Evolutionary conservation across 2,113 vertebrate species (phyloP).

Genomic region (Cyprinus carpio): DNA sequence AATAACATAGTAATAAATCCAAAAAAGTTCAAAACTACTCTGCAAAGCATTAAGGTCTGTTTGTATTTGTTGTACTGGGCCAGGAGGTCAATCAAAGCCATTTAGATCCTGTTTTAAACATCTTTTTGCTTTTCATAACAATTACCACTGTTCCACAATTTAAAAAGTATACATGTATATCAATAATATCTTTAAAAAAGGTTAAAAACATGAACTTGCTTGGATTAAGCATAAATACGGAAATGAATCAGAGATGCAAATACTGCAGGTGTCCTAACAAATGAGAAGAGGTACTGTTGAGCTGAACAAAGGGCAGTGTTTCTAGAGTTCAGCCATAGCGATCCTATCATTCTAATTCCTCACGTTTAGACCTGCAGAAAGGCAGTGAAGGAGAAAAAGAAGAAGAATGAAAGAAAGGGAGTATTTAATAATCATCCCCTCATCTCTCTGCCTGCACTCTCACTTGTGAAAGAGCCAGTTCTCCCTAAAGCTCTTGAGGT

Average conservation of each 20-base stretch:
- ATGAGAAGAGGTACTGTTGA: conserved; percentile 2
- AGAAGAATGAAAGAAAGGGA: conserved; percentile 20
- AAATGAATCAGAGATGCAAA: conserved; percentile 3
- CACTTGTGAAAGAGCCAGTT: conserved; percentile 69
- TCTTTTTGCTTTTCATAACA: too few relatives aligned
- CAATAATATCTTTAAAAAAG: too few relatives aligned
- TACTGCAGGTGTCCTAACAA: neutral
- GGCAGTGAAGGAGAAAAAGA: conserved; percentile 1
- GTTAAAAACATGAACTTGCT: neutral
- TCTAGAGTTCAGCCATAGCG: conserved; percentile 12
- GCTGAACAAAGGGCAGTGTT: conserved; percentile 12
- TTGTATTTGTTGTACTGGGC: too few relatives aligned
- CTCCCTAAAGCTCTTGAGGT: conserved; percentile 67
- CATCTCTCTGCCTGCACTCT: conserved; percentile 38
- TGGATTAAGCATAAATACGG: neutral
- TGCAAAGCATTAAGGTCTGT: too few relatives aligned
- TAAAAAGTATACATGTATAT: too few relatives aligned
- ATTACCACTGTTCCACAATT: too few relatives aligned
- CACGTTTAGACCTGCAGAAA: conserved; percentile 29
- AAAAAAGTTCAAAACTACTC: too few relatives aligned
- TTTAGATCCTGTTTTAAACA: too few relatives aligned
- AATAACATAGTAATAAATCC: too few relatives aligned
- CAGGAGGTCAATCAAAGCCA: too few relatives aligned
- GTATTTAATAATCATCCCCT: conserved; percentile 50
- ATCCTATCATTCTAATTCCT: conserved; percentile 18